Base-by-base conservation (phyloP, 1,140 invertebrate genomes). In the Atta texana region DNA sequence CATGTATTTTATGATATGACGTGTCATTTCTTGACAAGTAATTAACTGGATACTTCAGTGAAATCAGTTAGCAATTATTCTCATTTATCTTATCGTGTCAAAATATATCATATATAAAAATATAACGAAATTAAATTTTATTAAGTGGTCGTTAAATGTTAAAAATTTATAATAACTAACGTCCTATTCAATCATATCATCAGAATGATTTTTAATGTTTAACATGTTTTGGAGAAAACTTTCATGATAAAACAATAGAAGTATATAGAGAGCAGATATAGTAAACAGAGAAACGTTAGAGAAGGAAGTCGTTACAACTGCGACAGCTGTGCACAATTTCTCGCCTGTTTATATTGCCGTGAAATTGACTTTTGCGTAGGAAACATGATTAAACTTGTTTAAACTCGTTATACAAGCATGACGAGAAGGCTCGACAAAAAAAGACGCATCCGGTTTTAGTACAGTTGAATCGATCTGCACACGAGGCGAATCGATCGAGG, bases 331-430 rank as follows among this genome's bases (percentile, higher is more conserved):
- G 68, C 44, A 75, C 57, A 84, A 84, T 87, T 78, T 87, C 75
- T 85, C 75, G 86, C 72, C 66, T 82, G 72, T 91, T 89, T 61
- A 72, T 66, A 51, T 82, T 85, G 78, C 81, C 80, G 55, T 75
- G 55, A 75, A 77, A 81, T 59, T 49, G n/a, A 55, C 86, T 81
- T 88, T 88, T 76, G 87, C 69, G 74, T 75, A 75, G 55, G 69
- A 84, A 84, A 84, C 24, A 55, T 5, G 80, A 84, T 84, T 84
- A 84, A 84, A 84, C 69, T 84, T 84, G 69, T 84, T 84, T 84
- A 84, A 84, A 84, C 80, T 84, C 77, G 69, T 68, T 78, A 57
- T 28, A 74, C 69, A 44, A 78, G 57, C 18, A 71, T 51, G 66
- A 66, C 28, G 68, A 86, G 81, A 1, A 31, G 61, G 18, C 72